Evolutionary conservation across 2,113 vertebrate genomes (phyloP).

Genomic region (Eleginops maclovinus): DNA sequence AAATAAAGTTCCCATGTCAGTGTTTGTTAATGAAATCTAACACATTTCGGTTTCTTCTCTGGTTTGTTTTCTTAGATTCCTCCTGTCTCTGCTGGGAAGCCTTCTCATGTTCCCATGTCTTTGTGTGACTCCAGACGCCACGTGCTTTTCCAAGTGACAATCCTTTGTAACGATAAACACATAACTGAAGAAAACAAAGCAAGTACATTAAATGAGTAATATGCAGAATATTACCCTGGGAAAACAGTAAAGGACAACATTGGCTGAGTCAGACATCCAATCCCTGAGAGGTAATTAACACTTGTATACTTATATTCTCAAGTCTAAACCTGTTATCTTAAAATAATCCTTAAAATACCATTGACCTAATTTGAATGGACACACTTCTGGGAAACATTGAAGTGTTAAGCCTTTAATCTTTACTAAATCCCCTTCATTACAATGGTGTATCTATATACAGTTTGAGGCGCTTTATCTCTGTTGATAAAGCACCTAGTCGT

Average conservation of each 20-base stretch:
- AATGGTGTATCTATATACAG: constrained; percentile 38
- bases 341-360: constrained; percentile 62
- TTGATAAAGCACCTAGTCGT: constrained; percentile 30
- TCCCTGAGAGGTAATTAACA: constrained; percentile 39
- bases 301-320: constrained; percentile 36
- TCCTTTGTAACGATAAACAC: not conserved
- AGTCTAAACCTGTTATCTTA: constrained; percentile 51
- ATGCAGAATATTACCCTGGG: constrained; percentile 9
- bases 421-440: constrained; percentile 56
- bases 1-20: not conserved
- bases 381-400: constrained; percentile 55
- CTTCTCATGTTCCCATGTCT: constrained; percentile 30
- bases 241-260: constrained; percentile 1
- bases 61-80: constrained; percentile 5
- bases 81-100: constrained; percentile 8
- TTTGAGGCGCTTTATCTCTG: constrained; percentile 42
- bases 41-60: not conserved
- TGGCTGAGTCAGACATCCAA: constrained; percentile 36
- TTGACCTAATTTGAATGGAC: constrained; percentile 58
- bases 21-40: not conserved
- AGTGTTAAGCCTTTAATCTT: constrained; percentile 65
- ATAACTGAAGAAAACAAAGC: not conserved
- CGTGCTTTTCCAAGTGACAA: not conserved
- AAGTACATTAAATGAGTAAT: constrained; percentile 16
- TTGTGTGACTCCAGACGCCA: not conserved